Evolutionary conservation across 2,888 invertebrate species (phyloP), one percentile per base, ranked within the genome.

Genomic region (Buathra laborator): DNA sequence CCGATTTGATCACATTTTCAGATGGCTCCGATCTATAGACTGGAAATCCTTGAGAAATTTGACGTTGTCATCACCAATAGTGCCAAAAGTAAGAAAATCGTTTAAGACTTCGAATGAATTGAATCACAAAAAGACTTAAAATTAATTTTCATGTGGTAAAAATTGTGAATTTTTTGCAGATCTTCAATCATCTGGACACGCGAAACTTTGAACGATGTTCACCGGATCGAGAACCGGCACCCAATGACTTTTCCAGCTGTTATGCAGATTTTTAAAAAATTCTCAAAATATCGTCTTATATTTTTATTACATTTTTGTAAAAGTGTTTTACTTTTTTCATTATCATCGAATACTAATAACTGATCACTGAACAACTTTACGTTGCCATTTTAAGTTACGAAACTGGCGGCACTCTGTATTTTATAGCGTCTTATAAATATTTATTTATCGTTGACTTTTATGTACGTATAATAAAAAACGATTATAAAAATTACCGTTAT

Each of bases 1-100:
- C 51, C 19, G 12, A 79, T 70, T 89, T 12, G 14, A 14, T 12
- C 19, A 66, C 56, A 6, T 14, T 90, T 95, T 24, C 93, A 98
- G 97, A 90, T 99, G 98, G 98, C 99, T 98, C 94, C 95, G 97
- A 90, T 97, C 96, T 24, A 97, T 99, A 92, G 97, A 98, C 91
- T 99, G 98, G 98, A 96, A 96, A 76, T 96, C 96, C 12, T 94
- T 98, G 24, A 94, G 95, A 32, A 95, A 95, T 43, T 95, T 96
- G 87, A 95, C 95, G 75, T 92, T 98, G 86, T 94, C 95, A 81
- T 96, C 98, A 1, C 97, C 97, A 0, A 95, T 97, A 51, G 94
- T 96, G 86, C 96, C 96, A 16, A 95, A 95, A 48, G 95, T 97
- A 71, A 94, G 29, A 64, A 7, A 70, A n/a, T 19, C 29, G 44